Base-by-base conservation (phyloP, 2,888 invertebrate species). In the Rhaphigaster nebulosa region DNA sequence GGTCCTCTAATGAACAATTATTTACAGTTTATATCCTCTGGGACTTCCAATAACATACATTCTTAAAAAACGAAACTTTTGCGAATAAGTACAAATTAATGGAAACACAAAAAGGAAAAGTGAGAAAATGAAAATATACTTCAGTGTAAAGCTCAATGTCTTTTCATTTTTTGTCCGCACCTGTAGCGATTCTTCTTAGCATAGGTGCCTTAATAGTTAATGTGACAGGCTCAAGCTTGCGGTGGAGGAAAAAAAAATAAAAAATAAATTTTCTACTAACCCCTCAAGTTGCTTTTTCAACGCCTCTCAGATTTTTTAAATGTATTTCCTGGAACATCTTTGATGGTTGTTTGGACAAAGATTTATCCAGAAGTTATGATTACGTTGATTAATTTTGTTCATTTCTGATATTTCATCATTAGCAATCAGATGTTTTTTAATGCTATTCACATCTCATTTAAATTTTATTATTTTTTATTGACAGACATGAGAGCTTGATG, bases 261-360 rank as follows among this genome's bases (percentile, higher is more conserved):
- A 41, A 45, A 84, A 84, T 5, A 26, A 5, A n/a, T 45, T n/a
- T 84, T 84, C 15, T 45, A 26, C n/a, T n/a, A 26, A 84, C 45
- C 38, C 41, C 84, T 84, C 84, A 84, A 45, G 41, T 15, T 10
- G 38, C 41, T n/a, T n/a, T 45, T n/a, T 84, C 84, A 45, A 84
- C 41, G n/a, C 41, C 41, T 45, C 45, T 84, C 45, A 84, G 45
- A 84, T 45, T 45, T 26, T 12, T 41, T 26, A 41, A 80, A 80
- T 12, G 0, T n/a, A 15, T 70, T 70, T 70, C 23, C 84, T 84
- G 84, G 84, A 84, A 45, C 45, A 84, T 84, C 84, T 84, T 84
- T 84, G 84, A 84, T 84, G 29, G 13, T 45, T 84, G 84, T 84
- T 84, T 84, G 84, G 84, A 84, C 84, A 84, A 84, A 84, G 84